These are phyloP conservation scores for Amblyteles armatorius DNA, from an alignment of 2,888 invertebrate species.

Conservation along the genomic window DNA sequence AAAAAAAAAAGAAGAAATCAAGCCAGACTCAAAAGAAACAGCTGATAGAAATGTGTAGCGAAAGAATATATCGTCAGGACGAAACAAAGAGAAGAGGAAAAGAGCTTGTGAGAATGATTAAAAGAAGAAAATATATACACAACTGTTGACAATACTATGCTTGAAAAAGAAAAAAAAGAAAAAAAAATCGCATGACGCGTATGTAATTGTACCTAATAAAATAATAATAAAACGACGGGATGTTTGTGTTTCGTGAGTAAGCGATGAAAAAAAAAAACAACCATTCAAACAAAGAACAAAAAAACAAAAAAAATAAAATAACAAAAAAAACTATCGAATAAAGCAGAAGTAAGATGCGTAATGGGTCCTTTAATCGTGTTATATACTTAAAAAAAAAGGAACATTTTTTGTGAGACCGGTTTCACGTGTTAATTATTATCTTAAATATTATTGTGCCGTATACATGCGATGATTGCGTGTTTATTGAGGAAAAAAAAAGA, in stretches of 20 bases:
- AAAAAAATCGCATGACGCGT: conserved; percentile 79
- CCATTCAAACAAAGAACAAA: conserved; percentile 38
- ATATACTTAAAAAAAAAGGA: conserved; percentile 36
- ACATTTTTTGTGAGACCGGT: conserved; percentile 64
- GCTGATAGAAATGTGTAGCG: conserved; percentile 66
- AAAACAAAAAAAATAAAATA: conserved; percentile 17
- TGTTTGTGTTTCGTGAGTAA: conserved; percentile 80
- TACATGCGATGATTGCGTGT: conserved; percentile 79
- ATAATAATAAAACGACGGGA: conserved; percentile 73
- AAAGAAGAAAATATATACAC: conserved; percentile 77
- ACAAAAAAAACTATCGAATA: conserved; percentile 33
- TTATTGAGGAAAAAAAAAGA: conserved; percentile 75
- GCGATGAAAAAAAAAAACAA: conserved; percentile 70
- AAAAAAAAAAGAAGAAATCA: conserved; percentile 55
- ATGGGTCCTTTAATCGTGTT: conserved; percentile 55
- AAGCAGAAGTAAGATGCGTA: conserved; percentile 50
- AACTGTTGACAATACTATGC: conserved; percentile 84
- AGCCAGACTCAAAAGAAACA: conserved; percentile 68
- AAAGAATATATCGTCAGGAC: conserved; percentile 40
- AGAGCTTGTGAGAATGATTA: conserved; percentile 68
- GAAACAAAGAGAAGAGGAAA: conserved; percentile 41
- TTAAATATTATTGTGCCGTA: conserved; percentile 72
- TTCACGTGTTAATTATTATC: conserved; percentile 67
- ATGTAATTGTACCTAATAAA: conserved; percentile 81
- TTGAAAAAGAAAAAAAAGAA: conserved; percentile 73